Evolutionary conservation across 2,888 invertebrate species (phyloP).

Genomic region (Coenonympha glycerion): DNA sequence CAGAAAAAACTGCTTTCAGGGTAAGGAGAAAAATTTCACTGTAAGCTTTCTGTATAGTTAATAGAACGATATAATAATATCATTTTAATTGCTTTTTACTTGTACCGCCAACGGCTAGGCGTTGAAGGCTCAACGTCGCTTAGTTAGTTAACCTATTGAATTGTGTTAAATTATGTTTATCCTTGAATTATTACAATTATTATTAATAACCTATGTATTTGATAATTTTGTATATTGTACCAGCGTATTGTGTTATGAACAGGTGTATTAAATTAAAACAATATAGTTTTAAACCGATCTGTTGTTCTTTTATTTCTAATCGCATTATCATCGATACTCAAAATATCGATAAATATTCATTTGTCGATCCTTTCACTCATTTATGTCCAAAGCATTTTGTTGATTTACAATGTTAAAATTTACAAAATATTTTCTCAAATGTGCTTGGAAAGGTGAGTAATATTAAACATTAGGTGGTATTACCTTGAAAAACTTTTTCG

Average conservation of each 20-base stretch:
- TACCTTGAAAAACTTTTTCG: too few relatives aligned
- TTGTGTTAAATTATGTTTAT: slow-evolving; percentile 54
- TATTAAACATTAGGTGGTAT: too few relatives aligned
- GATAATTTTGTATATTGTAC: slow-evolving; percentile 70
- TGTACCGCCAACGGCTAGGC: too few relatives aligned
- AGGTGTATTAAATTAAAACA: slow-evolving; percentile 61
- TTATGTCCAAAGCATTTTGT: too few relatives aligned
- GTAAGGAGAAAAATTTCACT: neutral
- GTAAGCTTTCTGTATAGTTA: slow-evolving; percentile 3
- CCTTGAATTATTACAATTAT: slow-evolving; percentile 36
- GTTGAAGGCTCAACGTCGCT: slow-evolving; percentile 27
- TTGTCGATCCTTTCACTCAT: too few relatives aligned
- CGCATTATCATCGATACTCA: too few relatives aligned
- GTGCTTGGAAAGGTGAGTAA: too few relatives aligned
- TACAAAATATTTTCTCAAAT: too few relatives aligned
- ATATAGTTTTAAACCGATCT: slow-evolving; percentile 59
- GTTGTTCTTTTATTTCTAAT: neutral
- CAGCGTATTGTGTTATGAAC: slow-evolving; percentile 63
- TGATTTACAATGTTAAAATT: too few relatives aligned
- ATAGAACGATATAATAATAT: neutral
- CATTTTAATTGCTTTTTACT: neutral
- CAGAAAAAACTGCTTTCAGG: too few relatives aligned
- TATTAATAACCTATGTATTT: slow-evolving; percentile 41
- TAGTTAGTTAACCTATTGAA: slow-evolving; percentile 43
- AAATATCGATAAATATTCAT: too few relatives aligned